Percentiles rank a stretch among this genome's conserved stretches.
These are phyloP conservation scores for Helogale parvula DNA, from an alignment of 2,113 vertebrate genomes.

Conservation along the genomic window DNA sequence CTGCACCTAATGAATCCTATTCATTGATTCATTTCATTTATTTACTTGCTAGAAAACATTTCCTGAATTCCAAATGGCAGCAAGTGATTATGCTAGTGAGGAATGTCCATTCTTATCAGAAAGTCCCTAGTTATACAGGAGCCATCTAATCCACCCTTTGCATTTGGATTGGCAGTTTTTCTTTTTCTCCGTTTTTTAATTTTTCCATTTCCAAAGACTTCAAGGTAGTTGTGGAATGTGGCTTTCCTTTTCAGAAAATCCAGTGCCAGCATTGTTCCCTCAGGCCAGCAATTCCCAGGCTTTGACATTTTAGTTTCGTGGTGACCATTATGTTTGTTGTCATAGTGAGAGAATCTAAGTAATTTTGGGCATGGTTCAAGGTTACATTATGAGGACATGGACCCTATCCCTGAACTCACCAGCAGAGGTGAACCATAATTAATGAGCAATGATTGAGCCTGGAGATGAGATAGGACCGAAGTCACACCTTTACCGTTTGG, in stretches of 20 bases:
- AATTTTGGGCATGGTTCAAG: slow-evolving; percentile 28
- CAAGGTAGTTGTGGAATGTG: slow-evolving; percentile 25
- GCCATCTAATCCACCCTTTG: neutral
- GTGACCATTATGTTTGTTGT: slow-evolving; percentile 47
- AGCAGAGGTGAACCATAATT: neutral
- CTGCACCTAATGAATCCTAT: neutral
- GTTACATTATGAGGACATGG: neutral
- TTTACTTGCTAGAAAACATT: neutral
- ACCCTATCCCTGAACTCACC: slow-evolving; percentile 44
- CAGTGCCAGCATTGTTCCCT: slow-evolving; percentile 30
- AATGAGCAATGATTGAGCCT: neutral
- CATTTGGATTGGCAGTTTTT: neutral
- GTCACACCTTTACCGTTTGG: neutral
- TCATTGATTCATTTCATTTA: neutral
- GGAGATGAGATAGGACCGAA: neutral
- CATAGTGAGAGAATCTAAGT: slow-evolving; percentile 43
- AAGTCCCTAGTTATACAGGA: neutral
- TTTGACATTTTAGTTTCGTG: slow-evolving; percentile 48
- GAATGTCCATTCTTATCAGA: neutral
- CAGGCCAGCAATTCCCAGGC: neutral
- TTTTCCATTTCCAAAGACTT: slow-evolving; percentile 38
- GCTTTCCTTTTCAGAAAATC: slow-evolving; percentile 54
- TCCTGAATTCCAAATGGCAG: slow-evolving; percentile 40
- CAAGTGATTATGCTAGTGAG: neutral
- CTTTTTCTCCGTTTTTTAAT: neutral